Evolutionary conservation across 2,113 vertebrate species (phyloP).

Genomic region (Calonectris borealis): DNA sequence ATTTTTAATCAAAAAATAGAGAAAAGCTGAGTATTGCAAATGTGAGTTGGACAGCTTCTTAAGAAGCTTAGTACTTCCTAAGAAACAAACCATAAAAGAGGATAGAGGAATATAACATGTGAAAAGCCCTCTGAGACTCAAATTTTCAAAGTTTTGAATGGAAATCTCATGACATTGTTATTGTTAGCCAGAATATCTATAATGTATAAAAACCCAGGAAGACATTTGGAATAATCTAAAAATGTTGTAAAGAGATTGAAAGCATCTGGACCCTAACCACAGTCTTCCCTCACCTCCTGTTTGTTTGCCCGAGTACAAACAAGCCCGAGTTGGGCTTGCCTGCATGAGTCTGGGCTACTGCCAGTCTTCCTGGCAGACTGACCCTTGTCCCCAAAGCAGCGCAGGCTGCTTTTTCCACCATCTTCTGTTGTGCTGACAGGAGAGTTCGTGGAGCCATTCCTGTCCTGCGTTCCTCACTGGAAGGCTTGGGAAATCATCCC

Average conservation of each 20-base stretch:
- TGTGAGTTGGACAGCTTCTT: accelerated
- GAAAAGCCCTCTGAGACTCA: neutral
- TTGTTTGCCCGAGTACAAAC: neutral
- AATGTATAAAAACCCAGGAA: neutral
- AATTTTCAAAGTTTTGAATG: neutral
- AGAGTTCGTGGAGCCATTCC: neutral
- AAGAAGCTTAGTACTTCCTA: neutral
- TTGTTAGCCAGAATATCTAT: neutral
- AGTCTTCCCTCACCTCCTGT: neutral
- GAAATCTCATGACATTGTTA: neutral
- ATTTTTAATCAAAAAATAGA: neutral
- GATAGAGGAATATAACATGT: neutral
- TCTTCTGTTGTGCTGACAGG: neutral
- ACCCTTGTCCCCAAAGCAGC: neutral
- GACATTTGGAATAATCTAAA: neutral
- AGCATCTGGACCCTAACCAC: neutral
- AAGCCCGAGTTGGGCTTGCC: neutral
- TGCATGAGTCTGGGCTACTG: neutral
- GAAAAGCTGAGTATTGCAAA: neutral
- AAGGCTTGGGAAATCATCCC: neutral
- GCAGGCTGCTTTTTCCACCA: neutral
- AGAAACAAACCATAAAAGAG: neutral
- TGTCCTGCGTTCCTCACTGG: neutral
- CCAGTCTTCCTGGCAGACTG: neutral
- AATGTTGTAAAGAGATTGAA: neutral